Base-by-base conservation (phyloP, 2,797 vertebrate species). In the Helostoma temminkii region DNA sequence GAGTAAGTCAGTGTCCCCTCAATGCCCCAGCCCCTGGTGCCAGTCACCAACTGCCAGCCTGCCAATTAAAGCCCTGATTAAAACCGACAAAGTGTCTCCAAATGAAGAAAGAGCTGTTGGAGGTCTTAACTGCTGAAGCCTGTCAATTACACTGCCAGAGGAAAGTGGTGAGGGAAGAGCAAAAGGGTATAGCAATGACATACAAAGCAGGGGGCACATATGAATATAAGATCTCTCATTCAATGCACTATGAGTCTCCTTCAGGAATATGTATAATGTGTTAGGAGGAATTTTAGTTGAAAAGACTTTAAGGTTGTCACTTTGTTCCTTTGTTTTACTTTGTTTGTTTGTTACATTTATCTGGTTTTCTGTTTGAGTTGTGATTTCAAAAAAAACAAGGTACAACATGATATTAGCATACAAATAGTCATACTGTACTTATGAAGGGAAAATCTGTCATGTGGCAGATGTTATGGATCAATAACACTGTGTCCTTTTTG, bases 21-120 rank as follows among this genome's bases (percentile, higher is more conserved):
- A 53, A 46, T 74, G 74, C 74, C 82, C 84, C 77, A 74, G 84
- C 84, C 85, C 77, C 62, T 86, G 80, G 85, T 91, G 84, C 88
- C 90, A 90, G 88, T 93, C 92, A 92, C 86, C 89, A 86, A 82
- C 88, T 63, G 84, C 91, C 90, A 85, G 88, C 66, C 92, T 93
- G 92, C 90, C 94, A 94, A 94, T 95, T 94, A 94, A 92, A 91
- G 88, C 63, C 83, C 89, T 95, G 93, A 95, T 95, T 94, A 94
- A 94, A 94, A 93, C 86, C 79, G 93, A 94, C 94, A 93, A 93
- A 94, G 93, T 94, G 92, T 93, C 90, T 93, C 89, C 90, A 94
- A 94, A 94, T 93, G 92, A 94, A 94, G 93, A 93, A 91, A 90
- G 92, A 93, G 91, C 90, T 90, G 84, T 88, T 88, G 87, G 90